Conservation (phyloP, 2,888 invertebrate genomes). For the Carcina quercana region DNA sequence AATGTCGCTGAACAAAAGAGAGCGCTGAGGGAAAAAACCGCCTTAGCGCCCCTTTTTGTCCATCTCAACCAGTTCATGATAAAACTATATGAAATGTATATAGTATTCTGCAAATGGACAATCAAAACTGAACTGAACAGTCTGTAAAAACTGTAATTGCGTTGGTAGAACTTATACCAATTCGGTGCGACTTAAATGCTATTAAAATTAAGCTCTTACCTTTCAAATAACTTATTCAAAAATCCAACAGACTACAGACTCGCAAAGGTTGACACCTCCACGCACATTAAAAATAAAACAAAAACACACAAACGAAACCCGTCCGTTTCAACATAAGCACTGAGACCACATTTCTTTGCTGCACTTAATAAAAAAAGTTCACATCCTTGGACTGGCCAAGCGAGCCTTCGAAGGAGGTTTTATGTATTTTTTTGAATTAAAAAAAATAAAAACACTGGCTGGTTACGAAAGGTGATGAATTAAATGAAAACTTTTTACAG, state of each 20-base stretch:
- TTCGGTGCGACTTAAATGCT: too few relatives aligned
- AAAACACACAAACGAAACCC: conserved; percentile 50
- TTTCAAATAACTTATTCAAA: conserved; percentile 26
- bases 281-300: conserved; percentile 40
- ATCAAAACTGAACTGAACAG: too few relatives aligned
- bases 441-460: not conserved
- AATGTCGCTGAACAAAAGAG: too few relatives aligned
- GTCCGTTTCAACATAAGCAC: conserved; percentile 48
- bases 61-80: too few relatives aligned
- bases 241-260: conserved; percentile 28
- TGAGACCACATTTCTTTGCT: conserved; percentile 52
- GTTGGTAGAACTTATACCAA: too few relatives aligned
- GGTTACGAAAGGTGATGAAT: not conserved
- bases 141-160: too few relatives aligned
- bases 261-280: conserved; percentile 35
- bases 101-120: too few relatives aligned
- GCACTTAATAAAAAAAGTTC: conserved; percentile 37
- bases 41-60: too few relatives aligned
- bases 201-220: conserved; percentile 24
- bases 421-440: too few relatives aligned
- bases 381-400: conserved; percentile 47
- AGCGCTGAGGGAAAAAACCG: too few relatives aligned
- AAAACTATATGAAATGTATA: too few relatives aligned
- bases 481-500: not conserved
- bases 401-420: too few relatives aligned